Evolutionary conservation across 2,113 vertebrate genomes (phyloP).

Genomic region (Mungos mungo): DNA sequence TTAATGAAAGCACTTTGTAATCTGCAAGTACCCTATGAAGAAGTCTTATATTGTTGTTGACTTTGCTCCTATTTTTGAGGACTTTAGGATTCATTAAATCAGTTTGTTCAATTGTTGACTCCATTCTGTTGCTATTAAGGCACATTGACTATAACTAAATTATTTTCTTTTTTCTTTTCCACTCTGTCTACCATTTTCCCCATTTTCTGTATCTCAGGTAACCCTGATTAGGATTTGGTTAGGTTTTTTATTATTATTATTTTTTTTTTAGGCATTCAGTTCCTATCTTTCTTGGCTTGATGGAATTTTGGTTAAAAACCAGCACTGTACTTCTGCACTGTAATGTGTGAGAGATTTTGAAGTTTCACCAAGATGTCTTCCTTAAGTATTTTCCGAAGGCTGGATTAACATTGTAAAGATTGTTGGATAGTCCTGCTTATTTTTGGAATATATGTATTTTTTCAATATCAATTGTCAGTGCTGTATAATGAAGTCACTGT

Average conservation of each 20-base stretch:
- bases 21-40: background rate
- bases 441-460: background rate
- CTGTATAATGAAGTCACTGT: background rate
- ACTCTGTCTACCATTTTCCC: background rate
- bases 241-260: background rate
- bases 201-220: background rate
- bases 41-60: background rate
- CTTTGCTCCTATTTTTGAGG: background rate
- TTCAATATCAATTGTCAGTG: background rate
- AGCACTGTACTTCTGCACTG: background rate
- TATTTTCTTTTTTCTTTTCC: background rate
- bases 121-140: background rate
- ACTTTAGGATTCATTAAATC: background rate
- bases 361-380: background rate
- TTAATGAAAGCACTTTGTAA: background rate
- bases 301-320: background rate
- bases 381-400: background rate
- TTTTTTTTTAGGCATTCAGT: background rate
- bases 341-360: background rate
- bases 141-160: background rate
- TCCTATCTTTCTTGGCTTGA: background rate
- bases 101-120: background rate
- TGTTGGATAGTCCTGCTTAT: background rate
- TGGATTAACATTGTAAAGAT: background rate
- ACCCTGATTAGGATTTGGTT: background rate